Percentiles rank a stretch among this genome's conserved stretches.
These are phyloP conservation scores for Phalanger gymnotis DNA, from an alignment of 2,797 vertebrate genomes.

Conservation along the genomic window DNA sequence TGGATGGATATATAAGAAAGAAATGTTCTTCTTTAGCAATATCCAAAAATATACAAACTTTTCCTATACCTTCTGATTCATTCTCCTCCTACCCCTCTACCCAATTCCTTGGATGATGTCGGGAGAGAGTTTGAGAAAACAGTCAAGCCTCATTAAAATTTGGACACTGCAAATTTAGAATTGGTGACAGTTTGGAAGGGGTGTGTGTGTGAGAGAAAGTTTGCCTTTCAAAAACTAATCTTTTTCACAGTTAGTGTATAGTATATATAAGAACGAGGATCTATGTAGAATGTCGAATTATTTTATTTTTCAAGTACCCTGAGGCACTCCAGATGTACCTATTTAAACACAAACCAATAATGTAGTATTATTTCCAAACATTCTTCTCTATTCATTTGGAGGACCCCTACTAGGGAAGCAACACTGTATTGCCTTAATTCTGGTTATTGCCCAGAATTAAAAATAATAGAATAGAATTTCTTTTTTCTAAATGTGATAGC, in stretches of 20 bases:
- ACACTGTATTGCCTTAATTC: not conserved
- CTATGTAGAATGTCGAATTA: not conserved
- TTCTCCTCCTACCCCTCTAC: not conserved
- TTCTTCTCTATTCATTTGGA: conserved; percentile 32
- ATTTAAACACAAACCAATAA: conserved; percentile 64
- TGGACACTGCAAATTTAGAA: conserved; percentile 24
- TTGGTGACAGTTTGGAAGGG: not conserved
- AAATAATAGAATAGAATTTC: not conserved
- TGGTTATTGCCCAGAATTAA: not conserved
- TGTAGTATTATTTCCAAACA: conserved; percentile 68
- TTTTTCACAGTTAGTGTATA: not conserved
- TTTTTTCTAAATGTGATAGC: not conserved
- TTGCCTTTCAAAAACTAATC: conserved; percentile 9
- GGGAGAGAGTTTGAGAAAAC: conserved; percentile 29
- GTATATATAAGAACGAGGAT: conserved; percentile 40
- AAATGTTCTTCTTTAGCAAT: not conserved
- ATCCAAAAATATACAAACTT: not conserved
- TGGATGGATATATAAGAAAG: not conserved
- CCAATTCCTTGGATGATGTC: not conserved
- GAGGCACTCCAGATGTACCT: conserved; percentile 27
- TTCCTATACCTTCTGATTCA: not conserved
- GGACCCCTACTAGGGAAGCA: not conserved
- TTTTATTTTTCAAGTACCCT: conserved; percentile 58
- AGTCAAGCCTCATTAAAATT: conserved; percentile 6
- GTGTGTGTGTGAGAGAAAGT: not conserved